Evolutionary conservation across 2,797 vertebrate species (phyloP).

Genomic region (Peromyscus eremicus): DNA sequence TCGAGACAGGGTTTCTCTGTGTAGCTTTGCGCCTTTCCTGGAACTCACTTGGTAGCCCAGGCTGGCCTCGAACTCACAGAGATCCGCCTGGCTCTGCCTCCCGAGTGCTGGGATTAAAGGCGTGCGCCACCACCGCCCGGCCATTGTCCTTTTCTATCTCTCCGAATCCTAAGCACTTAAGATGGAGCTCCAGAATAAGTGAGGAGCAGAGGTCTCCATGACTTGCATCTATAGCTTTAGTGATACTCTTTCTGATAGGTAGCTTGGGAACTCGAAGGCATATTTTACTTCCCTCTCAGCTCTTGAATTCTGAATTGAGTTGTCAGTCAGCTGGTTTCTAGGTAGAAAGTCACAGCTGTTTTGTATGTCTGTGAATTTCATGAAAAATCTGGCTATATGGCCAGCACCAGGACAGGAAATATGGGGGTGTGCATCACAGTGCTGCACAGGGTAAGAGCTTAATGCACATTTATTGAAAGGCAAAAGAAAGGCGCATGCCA

Average conservation of each 20-base stretch:
- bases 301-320: constrained; percentile 35
- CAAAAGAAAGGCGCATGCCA: background rate
- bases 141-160: background rate
- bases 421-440: background rate
- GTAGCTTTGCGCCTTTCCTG: no score
- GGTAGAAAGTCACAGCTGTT: constrained; percentile 52
- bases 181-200: background rate
- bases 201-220: background rate
- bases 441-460: background rate
- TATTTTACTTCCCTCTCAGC: constrained; percentile 35
- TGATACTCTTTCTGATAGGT: constrained; percentile 26
- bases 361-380: constrained; percentile 38
- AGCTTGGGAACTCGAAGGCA: constrained; percentile 48
- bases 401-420: background rate
- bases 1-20: no score
- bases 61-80: no score
- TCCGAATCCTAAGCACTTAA: background rate
- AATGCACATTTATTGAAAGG: background rate
- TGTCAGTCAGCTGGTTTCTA: constrained; percentile 29
- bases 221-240: background rate
- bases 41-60: no score
- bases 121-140: no score
- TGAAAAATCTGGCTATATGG: background rate
- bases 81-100: no score
- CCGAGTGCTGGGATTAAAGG: no score